Conservation (phyloP, 2,113 vertebrate genomes). For the Condylura cristata region DNA sequence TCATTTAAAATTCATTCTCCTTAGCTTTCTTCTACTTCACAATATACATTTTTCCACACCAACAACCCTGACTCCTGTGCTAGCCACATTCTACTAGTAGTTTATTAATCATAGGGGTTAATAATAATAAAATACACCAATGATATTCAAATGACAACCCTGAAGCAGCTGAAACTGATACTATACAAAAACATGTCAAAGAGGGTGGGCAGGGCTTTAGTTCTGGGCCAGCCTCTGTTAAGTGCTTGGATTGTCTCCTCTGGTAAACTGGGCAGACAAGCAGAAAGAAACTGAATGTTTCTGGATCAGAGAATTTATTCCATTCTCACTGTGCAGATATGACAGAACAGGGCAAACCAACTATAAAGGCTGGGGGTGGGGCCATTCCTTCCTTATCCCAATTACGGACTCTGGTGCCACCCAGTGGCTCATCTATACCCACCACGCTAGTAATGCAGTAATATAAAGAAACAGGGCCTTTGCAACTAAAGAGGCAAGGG, state of each 20-base stretch:
- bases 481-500: not conserved
- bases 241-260: not conserved
- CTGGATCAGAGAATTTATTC: not conserved
- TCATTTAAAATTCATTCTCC: slow-evolving; percentile 39
- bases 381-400: not conserved
- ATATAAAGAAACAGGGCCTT: not conserved
- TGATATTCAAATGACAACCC: slow-evolving; percentile 26
- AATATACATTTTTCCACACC: not conserved
- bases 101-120: slow-evolving; percentile 14
- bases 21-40: slow-evolving; percentile 11
- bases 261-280: not conserved
- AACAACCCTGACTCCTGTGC: not conserved
- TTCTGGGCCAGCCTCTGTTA: not conserved
- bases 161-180: not conserved
- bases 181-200: not conserved
- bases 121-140: no score
- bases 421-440: slow-evolving; percentile 46
- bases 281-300: not conserved
- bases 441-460: not conserved
- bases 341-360: not conserved
- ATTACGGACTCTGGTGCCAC: slow-evolving; percentile 55
- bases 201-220: not conserved
- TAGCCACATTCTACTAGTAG: not conserved
- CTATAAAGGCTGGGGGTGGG: not conserved
- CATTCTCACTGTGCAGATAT: not conserved